phyloP scores from a whole-genome alignment of 2,797 vertebrate genomes.

The Enteromius mattozi region DNA sequence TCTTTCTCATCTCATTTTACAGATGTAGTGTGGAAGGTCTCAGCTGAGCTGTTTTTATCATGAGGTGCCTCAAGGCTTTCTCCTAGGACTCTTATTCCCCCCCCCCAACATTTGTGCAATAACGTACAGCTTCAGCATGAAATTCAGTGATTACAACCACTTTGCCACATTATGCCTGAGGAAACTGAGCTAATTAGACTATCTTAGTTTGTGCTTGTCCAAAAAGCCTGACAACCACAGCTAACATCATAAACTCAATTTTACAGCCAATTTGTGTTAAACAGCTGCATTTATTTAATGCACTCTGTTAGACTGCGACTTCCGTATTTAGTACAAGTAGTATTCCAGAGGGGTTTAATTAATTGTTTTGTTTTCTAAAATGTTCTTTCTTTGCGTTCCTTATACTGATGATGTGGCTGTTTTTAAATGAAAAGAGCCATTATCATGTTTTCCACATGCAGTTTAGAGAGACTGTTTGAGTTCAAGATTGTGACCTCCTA shows the following conservation, averaged over 20 bases:
- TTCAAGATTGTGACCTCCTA: neutral
- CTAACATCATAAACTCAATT: conserved; percentile 22
- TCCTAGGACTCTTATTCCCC: neutral
- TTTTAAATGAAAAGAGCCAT: conserved; percentile 10
- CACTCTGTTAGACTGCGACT: conserved; percentile 22
- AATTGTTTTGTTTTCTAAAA: conserved; percentile 39
- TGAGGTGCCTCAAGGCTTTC: conserved; percentile 27
- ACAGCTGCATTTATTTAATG: conserved; percentile 29
- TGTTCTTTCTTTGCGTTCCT: neutral
- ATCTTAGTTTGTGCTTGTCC: conserved; percentile 27
- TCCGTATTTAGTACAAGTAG: conserved; percentile 19
- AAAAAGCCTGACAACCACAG: neutral
- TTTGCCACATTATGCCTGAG: conserved; percentile 11
- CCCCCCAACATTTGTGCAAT: neutral
- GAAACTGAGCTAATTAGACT: conserved; percentile 36
- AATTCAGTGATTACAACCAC: conserved; percentile 21
- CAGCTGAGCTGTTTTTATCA: conserved; percentile 23
- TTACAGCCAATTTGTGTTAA: conserved; percentile 36
- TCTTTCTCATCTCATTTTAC: conserved; percentile 27
- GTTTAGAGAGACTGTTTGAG: conserved; percentile 3
- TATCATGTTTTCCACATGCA: conserved; percentile 29
- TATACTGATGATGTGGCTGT: conserved; percentile 17
- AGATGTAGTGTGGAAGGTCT: conserved; percentile 24
- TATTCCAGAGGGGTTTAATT: conserved; percentile 39
- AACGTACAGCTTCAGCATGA: conserved; percentile 28